Conservation (phyloP, 2,888 invertebrate genomes). For the Ichneumoninae sp. region DNA sequence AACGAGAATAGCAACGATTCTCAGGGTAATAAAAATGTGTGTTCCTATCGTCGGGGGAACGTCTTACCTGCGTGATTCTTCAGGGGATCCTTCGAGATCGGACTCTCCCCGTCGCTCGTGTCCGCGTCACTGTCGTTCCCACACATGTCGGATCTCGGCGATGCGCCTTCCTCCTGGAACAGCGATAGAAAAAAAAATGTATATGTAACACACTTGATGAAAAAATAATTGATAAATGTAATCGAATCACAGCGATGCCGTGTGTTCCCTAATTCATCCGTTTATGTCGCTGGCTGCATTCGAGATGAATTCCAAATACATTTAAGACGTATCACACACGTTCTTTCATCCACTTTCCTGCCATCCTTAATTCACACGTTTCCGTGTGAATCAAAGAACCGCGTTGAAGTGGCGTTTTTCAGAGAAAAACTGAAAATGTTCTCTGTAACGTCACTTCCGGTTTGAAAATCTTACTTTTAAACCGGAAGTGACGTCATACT, state of each 20-base stretch:
- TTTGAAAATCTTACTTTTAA: too few relatives aligned
- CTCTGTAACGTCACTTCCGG: too few relatives aligned
- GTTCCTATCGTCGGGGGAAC: constrained; percentile 18
- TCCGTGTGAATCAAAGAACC: background rate
- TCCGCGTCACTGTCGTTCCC: constrained; percentile 83
- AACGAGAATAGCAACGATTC: constrained; percentile 62
- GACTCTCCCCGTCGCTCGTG: constrained; percentile 82
- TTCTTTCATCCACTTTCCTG: too few relatives aligned
- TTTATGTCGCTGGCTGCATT: background rate
- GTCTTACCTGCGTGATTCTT: constrained; percentile 81
- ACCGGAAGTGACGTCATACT: too few relatives aligned
- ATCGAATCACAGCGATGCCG: background rate
- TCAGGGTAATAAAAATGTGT: constrained; percentile 53
- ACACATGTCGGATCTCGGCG: constrained; percentile 82
- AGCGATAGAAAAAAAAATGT: constrained; percentile 37
- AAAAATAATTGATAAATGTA: background rate
- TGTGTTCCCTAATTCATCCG: background rate
- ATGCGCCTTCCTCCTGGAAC: constrained; percentile 81
- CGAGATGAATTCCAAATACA: background rate
- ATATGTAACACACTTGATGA: background rate
- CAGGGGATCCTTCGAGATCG: constrained; percentile 78
- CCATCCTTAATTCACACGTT: background rate
- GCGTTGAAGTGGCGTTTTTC: background rate
- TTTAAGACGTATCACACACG: background rate
- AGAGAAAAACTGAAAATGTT: background rate